Conservation (phyloP, 2,113 vertebrate species). For the Riparia riparia region DNA sequence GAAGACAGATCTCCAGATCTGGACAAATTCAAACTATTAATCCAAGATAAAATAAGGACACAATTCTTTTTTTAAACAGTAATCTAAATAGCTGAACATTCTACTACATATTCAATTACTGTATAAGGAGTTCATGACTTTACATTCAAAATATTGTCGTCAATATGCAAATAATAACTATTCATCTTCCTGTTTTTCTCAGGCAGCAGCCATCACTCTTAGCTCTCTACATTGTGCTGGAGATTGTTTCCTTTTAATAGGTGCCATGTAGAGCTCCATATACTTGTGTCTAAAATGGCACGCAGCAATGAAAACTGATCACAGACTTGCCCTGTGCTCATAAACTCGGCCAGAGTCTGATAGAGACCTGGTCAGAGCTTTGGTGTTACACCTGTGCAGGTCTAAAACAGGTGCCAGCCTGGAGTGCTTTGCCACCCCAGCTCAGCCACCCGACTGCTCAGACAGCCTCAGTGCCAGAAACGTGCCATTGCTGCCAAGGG, state of each 20-base stretch:
- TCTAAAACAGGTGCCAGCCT: background rate
- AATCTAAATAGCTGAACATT: background rate
- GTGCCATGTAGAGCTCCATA: background rate
- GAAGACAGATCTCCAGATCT: constrained; percentile 1
- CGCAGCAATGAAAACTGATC: background rate
- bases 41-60: background rate
- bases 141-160: background rate
- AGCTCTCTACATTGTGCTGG: background rate
- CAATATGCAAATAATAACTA: background rate
- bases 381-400: background rate
- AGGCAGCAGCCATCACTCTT: background rate
- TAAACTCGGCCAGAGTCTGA: background rate
- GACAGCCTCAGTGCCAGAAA: background rate
- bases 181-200: background rate
- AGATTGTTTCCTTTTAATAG: background rate
- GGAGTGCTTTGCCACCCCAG: background rate
- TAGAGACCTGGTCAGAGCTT: background rate
- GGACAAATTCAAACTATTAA: background rate
- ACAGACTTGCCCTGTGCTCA: background rate
- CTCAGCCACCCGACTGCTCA: background rate
- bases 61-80: background rate
- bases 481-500: background rate
- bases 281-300: background rate
- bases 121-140: background rate
- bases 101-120: background rate